phyloP scores from a whole-genome alignment of 2,888 invertebrate species.

The Parochlus steinenii region DNA sequence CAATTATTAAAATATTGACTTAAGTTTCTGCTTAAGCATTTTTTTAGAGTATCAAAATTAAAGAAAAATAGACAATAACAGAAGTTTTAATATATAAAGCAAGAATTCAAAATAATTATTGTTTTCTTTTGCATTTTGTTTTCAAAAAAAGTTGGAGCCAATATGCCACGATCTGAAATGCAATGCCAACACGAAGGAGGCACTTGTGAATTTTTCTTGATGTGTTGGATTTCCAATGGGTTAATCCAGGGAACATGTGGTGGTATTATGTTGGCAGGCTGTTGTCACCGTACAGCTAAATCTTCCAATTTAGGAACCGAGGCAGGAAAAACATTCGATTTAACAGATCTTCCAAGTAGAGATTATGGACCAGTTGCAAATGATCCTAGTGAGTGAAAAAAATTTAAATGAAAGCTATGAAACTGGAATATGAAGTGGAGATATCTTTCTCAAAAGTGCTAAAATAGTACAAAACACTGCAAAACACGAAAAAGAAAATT shows the following conservation, averaged over 20 bases:
- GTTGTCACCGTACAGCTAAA: slow-evolving; percentile 66
- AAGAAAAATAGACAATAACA: too few species aligned
- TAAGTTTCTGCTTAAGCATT: too few species aligned
- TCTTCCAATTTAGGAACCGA: slow-evolving; percentile 44
- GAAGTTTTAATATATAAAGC: too few species aligned
- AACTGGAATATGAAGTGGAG: slow-evolving; percentile 2
- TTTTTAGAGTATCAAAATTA: too few species aligned
- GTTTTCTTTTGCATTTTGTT: too few species aligned
- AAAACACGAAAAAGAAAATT: slow-evolving; percentile 1
- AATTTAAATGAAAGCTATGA: slow-evolving; percentile 4
- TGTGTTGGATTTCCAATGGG: slow-evolving; percentile 83
- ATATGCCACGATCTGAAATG: slow-evolving; percentile 16
- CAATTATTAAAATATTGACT: too few species aligned
- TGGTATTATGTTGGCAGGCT: slow-evolving; percentile 57
- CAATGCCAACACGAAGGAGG: slow-evolving; percentile 41
- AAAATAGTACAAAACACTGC: neutral
- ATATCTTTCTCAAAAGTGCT: neutral
- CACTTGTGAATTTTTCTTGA: slow-evolving; percentile 78
- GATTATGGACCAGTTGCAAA: slow-evolving; percentile 58
- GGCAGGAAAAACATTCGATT: slow-evolving; percentile 47
- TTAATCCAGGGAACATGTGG: slow-evolving; percentile 72
- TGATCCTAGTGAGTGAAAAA: slow-evolving; percentile 54
- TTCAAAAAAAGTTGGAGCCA: too few species aligned
- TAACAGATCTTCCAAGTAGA: slow-evolving; percentile 38
- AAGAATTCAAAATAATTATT: too few species aligned